A percentile compares a stretch with the other conserved stretches of the same genome.
These are phyloP conservation scores for Camponotus floridanus DNA, from an alignment of 1,140 invertebrate genomes.

Conservation along the genomic window DNA sequence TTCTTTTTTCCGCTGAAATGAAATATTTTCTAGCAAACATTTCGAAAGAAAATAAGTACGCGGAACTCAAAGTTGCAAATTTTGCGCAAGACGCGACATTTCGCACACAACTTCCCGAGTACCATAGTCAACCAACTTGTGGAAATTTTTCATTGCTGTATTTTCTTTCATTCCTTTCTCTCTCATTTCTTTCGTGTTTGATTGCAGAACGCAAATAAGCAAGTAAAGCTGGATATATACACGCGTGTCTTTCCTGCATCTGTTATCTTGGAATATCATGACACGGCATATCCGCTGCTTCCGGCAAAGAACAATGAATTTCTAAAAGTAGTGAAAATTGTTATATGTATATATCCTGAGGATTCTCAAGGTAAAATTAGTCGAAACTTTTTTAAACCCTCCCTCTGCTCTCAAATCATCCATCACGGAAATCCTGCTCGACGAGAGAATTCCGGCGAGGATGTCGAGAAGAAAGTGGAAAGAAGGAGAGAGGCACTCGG, in stretches of 20 bases:
- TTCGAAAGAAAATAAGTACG: slow-evolving; percentile 40
- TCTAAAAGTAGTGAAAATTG: slow-evolving; percentile 34
- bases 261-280: not conserved
- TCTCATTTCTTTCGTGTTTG: not conserved
- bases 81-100: not conserved
- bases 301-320: slow-evolving; percentile 8
- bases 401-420: not conserved
- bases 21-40: slow-evolving; percentile 41
- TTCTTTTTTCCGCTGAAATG: slow-evolving; percentile 3
- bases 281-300: not conserved
- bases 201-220: slow-evolving; percentile 5
- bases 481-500: not conserved
- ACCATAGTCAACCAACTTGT: slow-evolving; percentile 25
- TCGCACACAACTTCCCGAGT: slow-evolving; percentile 24
- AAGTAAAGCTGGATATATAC: not conserved
- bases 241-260: not conserved
- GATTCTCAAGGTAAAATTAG: slow-evolving; percentile 40
- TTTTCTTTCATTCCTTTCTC: too few relatives aligned
- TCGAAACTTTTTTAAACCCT: slow-evolving; percentile 39
- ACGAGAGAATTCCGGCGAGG: slow-evolving; percentile 19
- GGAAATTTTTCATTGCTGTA: slow-evolving; percentile 49
- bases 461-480: not conserved
- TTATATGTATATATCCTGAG: slow-evolving; percentile 19
- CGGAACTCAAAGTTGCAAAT: slow-evolving; percentile 49
- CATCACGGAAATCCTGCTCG: slow-evolving; percentile 17